Percentiles rank a stretch among this genome's conserved stretches.
Conservation (phyloP, 2,888 invertebrate species). For the Drosophila eohydei region DNA sequence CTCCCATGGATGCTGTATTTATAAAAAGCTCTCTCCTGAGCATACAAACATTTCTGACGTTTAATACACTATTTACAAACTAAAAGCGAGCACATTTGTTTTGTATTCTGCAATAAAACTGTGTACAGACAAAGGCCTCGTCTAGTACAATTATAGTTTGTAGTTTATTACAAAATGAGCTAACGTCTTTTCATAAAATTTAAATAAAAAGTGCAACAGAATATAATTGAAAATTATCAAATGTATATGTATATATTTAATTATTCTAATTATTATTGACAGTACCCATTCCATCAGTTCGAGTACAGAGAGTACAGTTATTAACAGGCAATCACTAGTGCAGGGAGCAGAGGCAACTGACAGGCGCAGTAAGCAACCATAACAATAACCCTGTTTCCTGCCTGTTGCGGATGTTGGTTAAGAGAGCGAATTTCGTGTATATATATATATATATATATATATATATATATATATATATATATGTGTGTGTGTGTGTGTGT, state of each 20-base stretch:
- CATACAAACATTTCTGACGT: conserved; percentile 4
- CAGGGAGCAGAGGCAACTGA: conserved; percentile 1
- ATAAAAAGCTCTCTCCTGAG: conserved; percentile 15
- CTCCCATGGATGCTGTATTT: conserved; percentile 11
- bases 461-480: not conserved
- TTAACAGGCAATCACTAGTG: not conserved
- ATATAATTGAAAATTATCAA: not conserved
- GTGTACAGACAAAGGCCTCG: too few relatives aligned
- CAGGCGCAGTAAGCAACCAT: conserved; percentile 44
- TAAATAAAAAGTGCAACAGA: not conserved
- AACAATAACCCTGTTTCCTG: conserved; percentile 51
- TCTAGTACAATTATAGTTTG: not conserved
- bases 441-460: not conserved
- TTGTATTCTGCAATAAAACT: not conserved
- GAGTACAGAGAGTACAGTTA: not conserved
- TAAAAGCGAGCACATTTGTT: not conserved
- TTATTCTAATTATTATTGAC: too few relatives aligned
- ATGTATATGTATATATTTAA: too few relatives aligned
- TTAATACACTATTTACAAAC: not conserved
- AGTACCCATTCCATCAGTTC: not conserved
- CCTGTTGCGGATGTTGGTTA: conserved; percentile 52
- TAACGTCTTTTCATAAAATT: not conserved
- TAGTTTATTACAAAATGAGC: too few relatives aligned
- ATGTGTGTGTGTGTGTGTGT: too few relatives aligned
- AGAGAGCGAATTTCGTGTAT: not conserved